These are phyloP conservation scores for Alosa sapidissima DNA, from an alignment of 2,797 vertebrate species.

Conservation along the genomic window DNA sequence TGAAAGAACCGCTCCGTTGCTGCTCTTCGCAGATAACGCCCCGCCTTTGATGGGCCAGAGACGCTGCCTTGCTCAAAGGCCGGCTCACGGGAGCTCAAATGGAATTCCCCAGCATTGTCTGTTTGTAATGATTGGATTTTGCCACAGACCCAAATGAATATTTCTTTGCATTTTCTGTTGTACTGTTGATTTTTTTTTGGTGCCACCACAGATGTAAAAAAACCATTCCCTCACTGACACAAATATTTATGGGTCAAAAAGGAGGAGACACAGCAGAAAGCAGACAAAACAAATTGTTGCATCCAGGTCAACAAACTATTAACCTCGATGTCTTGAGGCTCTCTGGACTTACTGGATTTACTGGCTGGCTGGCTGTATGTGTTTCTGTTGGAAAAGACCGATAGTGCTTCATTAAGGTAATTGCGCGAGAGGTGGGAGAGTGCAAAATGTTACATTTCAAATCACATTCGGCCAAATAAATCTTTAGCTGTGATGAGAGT, in stretches of 20 bases:
- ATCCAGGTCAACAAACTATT: background rate
- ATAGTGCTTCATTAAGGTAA: conserved; percentile 1
- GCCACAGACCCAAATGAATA: conserved; percentile 49
- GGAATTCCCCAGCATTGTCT: conserved; percentile 59
- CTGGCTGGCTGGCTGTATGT: conserved; percentile 12
- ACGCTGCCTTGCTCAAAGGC: conserved; percentile 55
- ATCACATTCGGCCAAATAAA: conserved; percentile 50
- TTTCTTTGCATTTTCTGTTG: background rate
- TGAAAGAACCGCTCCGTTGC: conserved; percentile 62
- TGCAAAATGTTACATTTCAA: conserved; percentile 60
- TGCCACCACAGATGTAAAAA: conserved; percentile 50
- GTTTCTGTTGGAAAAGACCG: background rate
- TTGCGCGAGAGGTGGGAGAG: background rate
- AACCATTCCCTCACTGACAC: conserved; percentile 44
- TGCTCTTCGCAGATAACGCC: conserved; percentile 69
- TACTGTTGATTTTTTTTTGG: background rate
- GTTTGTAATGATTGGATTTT: conserved; percentile 70
- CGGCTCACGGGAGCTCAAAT: conserved; percentile 55
- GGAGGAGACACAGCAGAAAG: background rate
- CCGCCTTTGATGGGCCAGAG: conserved; percentile 68
- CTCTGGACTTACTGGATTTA: background rate
- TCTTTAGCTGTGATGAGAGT: conserved; percentile 46
- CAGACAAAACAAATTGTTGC: background rate
- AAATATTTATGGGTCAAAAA: conserved; percentile 28
- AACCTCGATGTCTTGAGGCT: background rate